Evolutionary conservation across 2,797 vertebrate genomes (phyloP).

Genomic region (Betta splendens): DNA sequence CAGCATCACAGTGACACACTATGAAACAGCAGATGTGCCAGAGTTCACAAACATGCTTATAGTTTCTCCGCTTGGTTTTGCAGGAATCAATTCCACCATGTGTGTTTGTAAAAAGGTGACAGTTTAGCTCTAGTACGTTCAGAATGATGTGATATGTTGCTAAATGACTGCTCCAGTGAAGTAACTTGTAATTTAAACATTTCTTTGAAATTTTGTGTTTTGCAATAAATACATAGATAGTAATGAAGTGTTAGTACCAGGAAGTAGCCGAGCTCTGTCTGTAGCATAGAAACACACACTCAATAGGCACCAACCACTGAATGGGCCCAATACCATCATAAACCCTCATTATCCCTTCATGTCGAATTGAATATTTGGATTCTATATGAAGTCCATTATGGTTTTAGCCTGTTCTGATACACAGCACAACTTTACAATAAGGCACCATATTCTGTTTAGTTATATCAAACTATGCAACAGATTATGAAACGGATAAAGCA

Average conservation of each 20-base stretch:
- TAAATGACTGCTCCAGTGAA: conserved; percentile 5
- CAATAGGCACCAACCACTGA: not conserved
- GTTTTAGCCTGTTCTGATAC: not conserved
- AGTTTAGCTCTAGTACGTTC: not conserved
- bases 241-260: conserved; percentile 1
- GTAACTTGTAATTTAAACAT: not conserved
- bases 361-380: too few species aligned
- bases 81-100: not conserved
- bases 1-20: not conserved
- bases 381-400: not conserved
- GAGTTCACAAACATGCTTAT: not conserved
- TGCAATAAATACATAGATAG: conserved; percentile 8
- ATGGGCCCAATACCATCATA: too few species aligned
- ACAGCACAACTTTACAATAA: conserved; percentile 22
- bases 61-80: not conserved
- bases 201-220: conserved; percentile 1
- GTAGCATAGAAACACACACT: not conserved
- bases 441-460: conserved; percentile 9
- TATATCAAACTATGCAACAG: conserved; percentile 58
- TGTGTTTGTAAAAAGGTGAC: conserved; percentile 4
- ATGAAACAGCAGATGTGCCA: not conserved
- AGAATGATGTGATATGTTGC: not conserved
- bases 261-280: conserved; percentile 4
- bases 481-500: conserved; percentile 16
- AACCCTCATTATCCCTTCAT: too few species aligned